These are phyloP conservation scores for Vipera latastei DNA, from an alignment of 2,797 vertebrate genomes.

Conservation along the genomic window DNA sequence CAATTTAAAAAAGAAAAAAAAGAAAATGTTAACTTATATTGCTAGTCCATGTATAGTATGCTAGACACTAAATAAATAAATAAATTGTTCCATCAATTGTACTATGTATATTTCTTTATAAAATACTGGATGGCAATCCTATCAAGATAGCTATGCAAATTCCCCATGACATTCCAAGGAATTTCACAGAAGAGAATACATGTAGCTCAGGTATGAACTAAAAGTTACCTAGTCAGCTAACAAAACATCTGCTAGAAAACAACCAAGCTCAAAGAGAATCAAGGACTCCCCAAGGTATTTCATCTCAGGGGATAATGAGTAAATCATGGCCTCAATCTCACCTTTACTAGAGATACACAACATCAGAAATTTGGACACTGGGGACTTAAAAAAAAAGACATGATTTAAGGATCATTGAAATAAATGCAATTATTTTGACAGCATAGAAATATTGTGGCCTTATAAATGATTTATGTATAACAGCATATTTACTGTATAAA, in stretches of 20 bases:
- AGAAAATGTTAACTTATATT: not conserved
- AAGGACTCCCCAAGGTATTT: not conserved
- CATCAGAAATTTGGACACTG: not conserved
- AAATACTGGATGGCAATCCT: not conserved
- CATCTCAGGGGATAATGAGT: not conserved
- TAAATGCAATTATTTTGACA: not conserved
- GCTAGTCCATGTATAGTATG: not conserved
- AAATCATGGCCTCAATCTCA: not conserved
- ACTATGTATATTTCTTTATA: not conserved
- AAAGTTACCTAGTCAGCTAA: not conserved
- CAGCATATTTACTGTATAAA: not conserved
- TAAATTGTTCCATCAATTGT: not conserved
- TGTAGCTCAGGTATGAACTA: not conserved
- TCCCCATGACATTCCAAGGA: not conserved
- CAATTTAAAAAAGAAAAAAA: too few species aligned
- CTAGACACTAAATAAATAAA: not conserved
- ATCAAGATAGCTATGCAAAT: not conserved
- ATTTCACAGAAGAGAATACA: not conserved
- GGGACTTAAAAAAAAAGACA: not conserved
- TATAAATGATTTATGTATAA: not conserved
- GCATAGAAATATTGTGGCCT: not conserved
- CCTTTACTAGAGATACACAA: not conserved
- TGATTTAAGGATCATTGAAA: not conserved
- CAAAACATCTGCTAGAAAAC: not conserved
- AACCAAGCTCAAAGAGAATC: not conserved